Conservation (phyloP, 2,113 vertebrate species). For the Nothocercus nigrocapillus region DNA sequence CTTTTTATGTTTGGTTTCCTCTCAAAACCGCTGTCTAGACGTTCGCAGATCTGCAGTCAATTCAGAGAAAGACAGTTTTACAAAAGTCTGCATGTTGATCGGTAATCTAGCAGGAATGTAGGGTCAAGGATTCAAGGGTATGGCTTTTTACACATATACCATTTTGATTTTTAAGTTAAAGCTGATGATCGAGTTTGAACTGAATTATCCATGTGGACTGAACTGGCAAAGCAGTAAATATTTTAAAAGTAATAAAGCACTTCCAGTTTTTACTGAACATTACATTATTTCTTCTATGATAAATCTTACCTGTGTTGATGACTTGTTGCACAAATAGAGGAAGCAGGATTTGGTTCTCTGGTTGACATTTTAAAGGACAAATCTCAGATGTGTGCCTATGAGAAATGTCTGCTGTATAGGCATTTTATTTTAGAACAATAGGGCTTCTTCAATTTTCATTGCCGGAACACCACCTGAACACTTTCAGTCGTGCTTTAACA, state of each 20-base stretch:
- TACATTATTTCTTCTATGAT: not conserved
- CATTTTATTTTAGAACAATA: not conserved
- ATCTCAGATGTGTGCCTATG: not conserved
- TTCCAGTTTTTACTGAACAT: not conserved
- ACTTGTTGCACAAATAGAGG: not conserved
- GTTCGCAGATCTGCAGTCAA: not conserved
- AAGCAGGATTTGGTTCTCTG: not conserved
- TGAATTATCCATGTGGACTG: not conserved
- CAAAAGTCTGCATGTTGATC: not conserved
- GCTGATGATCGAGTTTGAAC: not conserved
- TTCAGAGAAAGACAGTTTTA: not conserved
- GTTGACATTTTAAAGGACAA: not conserved
- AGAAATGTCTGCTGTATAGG: not conserved
- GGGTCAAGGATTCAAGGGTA: not conserved
- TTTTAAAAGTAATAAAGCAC: not conserved
- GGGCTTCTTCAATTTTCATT: not conserved
- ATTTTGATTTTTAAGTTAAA: not conserved
- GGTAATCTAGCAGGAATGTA: not conserved
- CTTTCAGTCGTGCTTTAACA: not conserved
- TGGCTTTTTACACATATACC: not conserved
- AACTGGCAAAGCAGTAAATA: not conserved
- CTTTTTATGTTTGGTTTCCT: not conserved
- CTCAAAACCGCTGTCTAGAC: slow-evolving; percentile 60
- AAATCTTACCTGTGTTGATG: not conserved
- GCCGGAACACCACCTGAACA: not conserved